Evolutionary conservation across 2,797 vertebrate species (phyloP).

Genomic region (Eulemur albifrons): DNA sequence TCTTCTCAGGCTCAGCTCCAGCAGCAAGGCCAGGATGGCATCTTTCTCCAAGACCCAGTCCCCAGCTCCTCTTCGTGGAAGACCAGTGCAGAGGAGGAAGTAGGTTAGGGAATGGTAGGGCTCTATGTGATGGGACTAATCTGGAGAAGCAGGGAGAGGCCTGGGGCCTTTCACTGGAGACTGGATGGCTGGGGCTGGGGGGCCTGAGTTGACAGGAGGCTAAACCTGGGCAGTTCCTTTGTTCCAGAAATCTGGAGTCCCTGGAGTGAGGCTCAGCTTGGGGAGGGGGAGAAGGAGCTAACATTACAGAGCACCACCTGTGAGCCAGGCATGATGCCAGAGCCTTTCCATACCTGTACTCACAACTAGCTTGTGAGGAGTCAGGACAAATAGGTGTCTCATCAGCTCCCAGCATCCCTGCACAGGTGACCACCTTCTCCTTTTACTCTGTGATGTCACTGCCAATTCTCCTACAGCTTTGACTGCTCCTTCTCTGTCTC

Average conservation of each 20-base stretch:
- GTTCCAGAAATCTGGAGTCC: conserved; percentile 57
- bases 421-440: neutral
- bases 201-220: conserved; percentile 9
- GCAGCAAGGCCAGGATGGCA: conserved; percentile 2
- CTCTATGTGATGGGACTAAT: neutral
- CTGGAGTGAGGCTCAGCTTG: conserved; percentile 23
- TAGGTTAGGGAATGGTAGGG: neutral
- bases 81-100: neutral
- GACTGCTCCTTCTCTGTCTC: conserved; percentile 30
- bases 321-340: conserved; percentile 53
- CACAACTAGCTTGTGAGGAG: neutral
- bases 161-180: neutral
- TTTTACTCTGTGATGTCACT: neutral
- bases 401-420: neutral
- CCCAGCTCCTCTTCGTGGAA: neutral
- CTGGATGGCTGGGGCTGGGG: neutral
- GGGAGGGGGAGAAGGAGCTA: neutral
- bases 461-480: neutral
- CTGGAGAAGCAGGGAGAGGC: neutral
- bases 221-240: conserved; percentile 42
- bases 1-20: conserved; percentile 10
- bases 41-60: conserved; percentile 16
- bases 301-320: conserved; percentile 53
- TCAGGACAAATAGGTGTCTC: neutral
- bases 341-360: conserved; percentile 46